Base-by-base conservation (phyloP, 2,888 invertebrate species). In the Auanema freiburgensis region DNA sequence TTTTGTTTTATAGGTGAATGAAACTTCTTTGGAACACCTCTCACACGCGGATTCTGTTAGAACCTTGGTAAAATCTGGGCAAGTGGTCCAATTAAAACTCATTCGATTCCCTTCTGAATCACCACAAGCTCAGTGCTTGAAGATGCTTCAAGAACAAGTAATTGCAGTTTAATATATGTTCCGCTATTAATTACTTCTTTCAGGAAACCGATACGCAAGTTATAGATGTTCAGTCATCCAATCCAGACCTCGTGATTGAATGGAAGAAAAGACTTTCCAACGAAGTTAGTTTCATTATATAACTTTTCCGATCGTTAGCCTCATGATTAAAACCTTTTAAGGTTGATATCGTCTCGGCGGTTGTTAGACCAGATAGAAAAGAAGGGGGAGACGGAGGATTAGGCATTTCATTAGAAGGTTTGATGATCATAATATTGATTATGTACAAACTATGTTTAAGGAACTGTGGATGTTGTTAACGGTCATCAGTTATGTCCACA, bases 31-130 rank as follows among this genome's bases (percentile, higher is more conserved):
- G 67, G 93, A 95, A 84, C 95, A 96, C 73, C 93, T 92, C 85
- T 92, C 92, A 59, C 98, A 98, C 87, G 93, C 95, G 83, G 91
- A 97, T 81, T 96, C 97, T 0, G 97, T 98, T 0, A 94, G 97
- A 85, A 91, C 96, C 53, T 88, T 98, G 61, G 90, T 95, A 75
- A 93, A 92, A 84, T 95, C 96, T 66, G 95, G 95, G 1, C 91
- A 90, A 80, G 88, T 90, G 44, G 97, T 97, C 42, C 90, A 90
- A 53, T 87, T 98, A 14, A 91, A 93, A 53, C 66, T 89, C 95
- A 80, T 95, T 92, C 84, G 81, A n/a, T 81, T 81, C 59, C 69
- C 75, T 6, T 53, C 63, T n/a, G 74, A 70, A 12, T 78, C 80
- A 8, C 76, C 79, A 1, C 81, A 81, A 65, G 79, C 81, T 2